phyloP scores from a whole-genome alignment of 2,888 invertebrate genomes.

The Drosophila parthenogenetica region DNA sequence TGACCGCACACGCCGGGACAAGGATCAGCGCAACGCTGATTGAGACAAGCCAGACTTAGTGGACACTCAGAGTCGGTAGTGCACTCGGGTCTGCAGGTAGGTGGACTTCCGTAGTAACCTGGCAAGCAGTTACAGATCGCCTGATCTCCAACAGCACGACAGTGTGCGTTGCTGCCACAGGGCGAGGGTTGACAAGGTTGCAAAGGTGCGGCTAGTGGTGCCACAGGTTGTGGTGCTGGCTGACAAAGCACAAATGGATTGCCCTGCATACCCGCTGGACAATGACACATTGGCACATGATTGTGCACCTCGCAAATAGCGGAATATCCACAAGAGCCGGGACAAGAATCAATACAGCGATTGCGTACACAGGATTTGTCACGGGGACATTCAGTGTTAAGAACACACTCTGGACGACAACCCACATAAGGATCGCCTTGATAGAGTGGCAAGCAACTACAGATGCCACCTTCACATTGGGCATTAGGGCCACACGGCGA shows the following conservation, averaged over 20 bases:
- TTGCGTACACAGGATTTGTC: constrained; percentile 89
- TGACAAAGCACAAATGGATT: constrained; percentile 88
- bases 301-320: constrained; percentile 91
- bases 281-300: constrained; percentile 89
- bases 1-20: constrained; percentile 91
- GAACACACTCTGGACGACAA: constrained; percentile 90
- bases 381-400: constrained; percentile 89
- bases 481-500: constrained; percentile 91
- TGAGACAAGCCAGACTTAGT: constrained; percentile 88
- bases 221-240: constrained; percentile 49
- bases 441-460: constrained; percentile 88
- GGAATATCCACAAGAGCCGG: constrained; percentile 89
- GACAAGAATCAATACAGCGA: constrained; percentile 91
- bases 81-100: constrained; percentile 90
- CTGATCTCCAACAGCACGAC: constrained; percentile 87
- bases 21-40: constrained; percentile 90
- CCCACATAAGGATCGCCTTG: constrained; percentile 90
- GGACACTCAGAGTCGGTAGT: constrained; percentile 89
- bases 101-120: constrained; percentile 89
- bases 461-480: constrained; percentile 88
- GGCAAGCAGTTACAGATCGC: constrained; percentile 88
- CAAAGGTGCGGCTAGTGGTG: constrained; percentile 15
- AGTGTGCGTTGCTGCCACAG: constrained; percentile 90
- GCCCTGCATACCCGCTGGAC: constrained; percentile 87
- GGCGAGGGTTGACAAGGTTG: constrained; percentile 90